Evolutionary conservation across 2,888 invertebrate genomes (phyloP), one percentile per base, ranked within the genome.

Genomic region (Leptinotarsa rubiginosa): DNA sequence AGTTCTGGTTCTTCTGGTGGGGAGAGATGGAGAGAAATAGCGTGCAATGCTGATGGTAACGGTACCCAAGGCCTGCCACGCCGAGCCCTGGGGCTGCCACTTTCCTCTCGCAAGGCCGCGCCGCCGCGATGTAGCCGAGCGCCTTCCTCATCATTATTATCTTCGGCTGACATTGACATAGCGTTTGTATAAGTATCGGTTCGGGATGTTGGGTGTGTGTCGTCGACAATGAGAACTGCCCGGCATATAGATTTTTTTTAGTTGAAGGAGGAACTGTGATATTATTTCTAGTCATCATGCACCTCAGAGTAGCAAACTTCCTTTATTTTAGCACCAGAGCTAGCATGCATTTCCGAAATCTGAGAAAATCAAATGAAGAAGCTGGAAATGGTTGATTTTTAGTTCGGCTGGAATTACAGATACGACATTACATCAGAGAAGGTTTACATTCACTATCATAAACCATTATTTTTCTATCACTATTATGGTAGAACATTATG

Each of bases 41-140:
- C 76, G 81, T 80, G 79, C 76, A 75, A 52, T 79, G 79, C 76
- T 77, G 80, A 77, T 79, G 80, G 84, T 84, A 84, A 84, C 84
- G 84, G 84, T 82, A 85, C 83, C 82, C 85, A 85, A 84, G 85
- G 85, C 85, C 82, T 82, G 84, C 85, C 83, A 84, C 84, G 81
- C 84, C 84, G 83, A 76, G 77, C 81, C 82, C 81, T 73, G 81
- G 69, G 82, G 81, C 81, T 69, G 68, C 75, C 81, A 84, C 83
- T 84, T 84, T 84, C 84, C 84, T 84, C 83, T 83, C 80, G 83
- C 84, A 84, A 85, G 84, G 85, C 83, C 85, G 84, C 80, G 81
- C 75, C 77, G 80, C 79, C 18, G 62, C 62, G 62, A 62, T 62
- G 62, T 62, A n/a, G 77, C 73, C 71, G 76, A 79, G 79, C 79